Evolutionary conservation across 1,140 invertebrate genomes (phyloP).

Genomic region (Alviniconcha marisindica): DNA sequence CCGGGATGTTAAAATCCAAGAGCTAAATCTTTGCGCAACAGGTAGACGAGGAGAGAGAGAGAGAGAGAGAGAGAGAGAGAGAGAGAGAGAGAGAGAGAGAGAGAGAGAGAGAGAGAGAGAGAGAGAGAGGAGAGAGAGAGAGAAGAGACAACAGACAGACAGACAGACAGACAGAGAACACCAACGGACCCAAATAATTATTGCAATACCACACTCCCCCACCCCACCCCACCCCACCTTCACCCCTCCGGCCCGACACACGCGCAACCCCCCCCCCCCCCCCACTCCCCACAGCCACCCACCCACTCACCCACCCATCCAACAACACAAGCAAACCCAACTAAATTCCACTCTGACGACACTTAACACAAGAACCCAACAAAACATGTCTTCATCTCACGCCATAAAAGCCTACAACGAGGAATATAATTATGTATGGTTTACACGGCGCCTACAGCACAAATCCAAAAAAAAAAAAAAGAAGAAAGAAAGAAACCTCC

Average conservation of each 20-base stretch:
- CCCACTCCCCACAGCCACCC: too few relatives aligned
- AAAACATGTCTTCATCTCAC: neutral
- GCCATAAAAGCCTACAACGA: too few relatives aligned
- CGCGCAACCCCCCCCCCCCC: too few relatives aligned
- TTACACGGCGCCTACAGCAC: too few relatives aligned
- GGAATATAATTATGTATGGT: too few relatives aligned
- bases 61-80: neutral
- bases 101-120: neutral
- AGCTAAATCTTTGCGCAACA: neutral
- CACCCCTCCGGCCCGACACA: too few relatives aligned
- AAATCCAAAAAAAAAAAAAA: too few relatives aligned
- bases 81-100: neutral
- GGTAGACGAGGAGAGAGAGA: neutral
- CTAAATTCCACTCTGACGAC: neutral
- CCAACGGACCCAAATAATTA: neutral
- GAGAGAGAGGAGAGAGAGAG: neutral
- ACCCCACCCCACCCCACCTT: too few relatives aligned
- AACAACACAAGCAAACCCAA: neutral
- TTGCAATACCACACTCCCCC: neutral
- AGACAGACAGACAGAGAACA: neutral
- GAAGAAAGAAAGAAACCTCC: too few relatives aligned
- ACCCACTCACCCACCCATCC: neutral
- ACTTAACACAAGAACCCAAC: neutral
- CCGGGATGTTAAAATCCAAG: too few relatives aligned
- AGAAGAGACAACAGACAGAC: too few relatives aligned